Base-by-base conservation (phyloP, 1,140 invertebrate species). In the Drosophila sp. region DNA sequence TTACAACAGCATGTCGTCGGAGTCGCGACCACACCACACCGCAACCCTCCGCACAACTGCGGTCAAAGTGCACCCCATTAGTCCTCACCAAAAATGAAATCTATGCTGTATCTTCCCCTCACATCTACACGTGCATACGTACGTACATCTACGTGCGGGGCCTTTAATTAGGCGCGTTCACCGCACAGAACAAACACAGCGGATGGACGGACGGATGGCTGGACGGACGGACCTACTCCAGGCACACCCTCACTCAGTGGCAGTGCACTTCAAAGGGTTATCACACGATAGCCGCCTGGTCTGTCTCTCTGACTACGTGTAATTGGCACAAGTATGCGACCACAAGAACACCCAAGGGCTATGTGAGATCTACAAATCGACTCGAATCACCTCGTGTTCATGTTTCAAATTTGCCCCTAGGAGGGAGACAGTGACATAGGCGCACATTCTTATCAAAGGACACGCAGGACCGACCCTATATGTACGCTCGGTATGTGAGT, bases 21-120 rank as follows among this genome's bases (percentile, higher is more conserved):
- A 61, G 30, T 56, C 30, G 23, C 29, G 50, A 67, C 69, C 81
- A 78, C 68, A 23, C 2, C 17, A 3, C 35, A 8, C 35, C 10
- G 2, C 35, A 35, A n/a, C 1, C 1, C 3, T 50, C 2, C 23
- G 17, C 44, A 1, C 1, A 2, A 23, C 63, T 79, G 83, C 61
- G 79, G 79, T 79, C 75, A 82, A 72, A 82, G 76, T 58, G 76
- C 79, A 70, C 54, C 79, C 44, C 83, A 87, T 86, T 87, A 87
- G 83, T 76, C 70, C 68, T 69, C 72, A 69, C 82, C 82, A 85
- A 82, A 85, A 86, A 86, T 82, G 79, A 85, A 81, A 85, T 86
- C 82, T 86, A 82, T 76, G 73, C 73, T 57, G 47, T n/a, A 25
- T 25, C 60, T 47, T 23, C 23, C 33, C 33, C 7, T 44, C 23